These are phyloP conservation scores for Pygoscelis adeliae DNA, from an alignment of 2,113 vertebrate genomes.

Conservation along the genomic window DNA sequence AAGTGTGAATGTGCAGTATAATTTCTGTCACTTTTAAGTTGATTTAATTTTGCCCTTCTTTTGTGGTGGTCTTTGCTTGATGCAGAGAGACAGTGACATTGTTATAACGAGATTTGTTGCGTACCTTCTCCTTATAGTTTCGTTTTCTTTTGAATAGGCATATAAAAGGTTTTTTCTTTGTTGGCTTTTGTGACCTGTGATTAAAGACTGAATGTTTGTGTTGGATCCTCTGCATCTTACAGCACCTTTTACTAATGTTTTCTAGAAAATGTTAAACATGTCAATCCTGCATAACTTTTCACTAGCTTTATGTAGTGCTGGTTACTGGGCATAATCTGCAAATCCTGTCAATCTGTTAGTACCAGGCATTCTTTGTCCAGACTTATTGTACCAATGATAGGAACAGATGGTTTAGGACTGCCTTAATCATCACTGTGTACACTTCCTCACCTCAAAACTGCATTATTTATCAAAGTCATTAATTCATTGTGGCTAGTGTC, in stretches of 20 bases:
- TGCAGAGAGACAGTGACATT: neutral
- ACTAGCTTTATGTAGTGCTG: neutral
- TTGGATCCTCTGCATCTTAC: neutral
- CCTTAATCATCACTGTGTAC: neutral
- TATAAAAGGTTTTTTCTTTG: neutral
- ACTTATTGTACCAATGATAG: neutral
- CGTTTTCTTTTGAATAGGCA: neutral
- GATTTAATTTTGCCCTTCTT: neutral
- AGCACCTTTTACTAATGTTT: neutral
- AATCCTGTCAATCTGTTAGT: slow-evolving; percentile 9
- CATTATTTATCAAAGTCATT: neutral
- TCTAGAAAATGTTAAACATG: neutral
- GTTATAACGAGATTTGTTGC: neutral
- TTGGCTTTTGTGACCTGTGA: neutral
- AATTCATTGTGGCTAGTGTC: neutral
- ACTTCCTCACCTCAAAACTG: neutral
- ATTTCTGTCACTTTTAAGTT: neutral
- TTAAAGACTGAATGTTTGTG: neutral
- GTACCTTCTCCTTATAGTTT: neutral
- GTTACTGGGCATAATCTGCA: neutral
- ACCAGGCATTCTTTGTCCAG: neutral
- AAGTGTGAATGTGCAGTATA: neutral
- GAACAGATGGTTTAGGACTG: neutral
- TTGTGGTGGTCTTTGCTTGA: neutral
- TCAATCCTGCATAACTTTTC: neutral